Conservation (phyloP, 2,888 invertebrate genomes). For the Pseudolycoriella hygida region DNA sequence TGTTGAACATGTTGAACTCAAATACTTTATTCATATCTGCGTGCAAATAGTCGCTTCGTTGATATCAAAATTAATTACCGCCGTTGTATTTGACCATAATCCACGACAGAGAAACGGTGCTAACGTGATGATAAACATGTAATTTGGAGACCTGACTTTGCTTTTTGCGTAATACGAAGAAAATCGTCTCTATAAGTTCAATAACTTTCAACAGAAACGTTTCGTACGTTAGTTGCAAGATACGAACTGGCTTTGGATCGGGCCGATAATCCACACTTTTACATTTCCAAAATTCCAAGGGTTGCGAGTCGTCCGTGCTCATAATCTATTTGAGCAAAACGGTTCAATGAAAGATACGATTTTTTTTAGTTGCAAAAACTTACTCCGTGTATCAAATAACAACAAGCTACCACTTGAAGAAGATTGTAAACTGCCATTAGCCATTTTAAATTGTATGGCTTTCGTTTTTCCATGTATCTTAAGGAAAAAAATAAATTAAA, state of each 20-base stretch:
- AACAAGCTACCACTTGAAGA: conserved; percentile 4
- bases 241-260: neutral
- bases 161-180: conserved; percentile 6
- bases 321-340: neutral
- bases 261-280: conserved; percentile 3
- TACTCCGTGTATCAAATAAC: conserved; percentile 2
- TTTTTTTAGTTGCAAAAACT: too few species aligned
- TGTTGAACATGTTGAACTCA: neutral
- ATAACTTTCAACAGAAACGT: conserved; percentile 5
- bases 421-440: conserved; percentile 4
- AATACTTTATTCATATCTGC: neutral
- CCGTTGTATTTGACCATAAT: conserved; percentile 4
- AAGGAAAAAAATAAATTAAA: neutral
- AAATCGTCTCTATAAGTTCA: conserved; percentile 6
- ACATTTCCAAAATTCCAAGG: conserved; percentile 5
- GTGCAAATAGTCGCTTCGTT: too few species aligned
- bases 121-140: conserved; percentile 6
- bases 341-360: neutral
- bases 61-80: neutral
- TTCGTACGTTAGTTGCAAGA: neutral
- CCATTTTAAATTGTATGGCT: conserved; percentile 4
- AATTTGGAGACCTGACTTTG: conserved; percentile 6
- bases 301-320: neutral
- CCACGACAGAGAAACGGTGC: conserved; percentile 4
- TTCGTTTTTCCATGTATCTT: conserved; percentile 6